These are phyloP conservation scores for Habropoda laboriosa DNA, from an alignment of 1,140 invertebrate genomes.

Conservation along the genomic window DNA sequence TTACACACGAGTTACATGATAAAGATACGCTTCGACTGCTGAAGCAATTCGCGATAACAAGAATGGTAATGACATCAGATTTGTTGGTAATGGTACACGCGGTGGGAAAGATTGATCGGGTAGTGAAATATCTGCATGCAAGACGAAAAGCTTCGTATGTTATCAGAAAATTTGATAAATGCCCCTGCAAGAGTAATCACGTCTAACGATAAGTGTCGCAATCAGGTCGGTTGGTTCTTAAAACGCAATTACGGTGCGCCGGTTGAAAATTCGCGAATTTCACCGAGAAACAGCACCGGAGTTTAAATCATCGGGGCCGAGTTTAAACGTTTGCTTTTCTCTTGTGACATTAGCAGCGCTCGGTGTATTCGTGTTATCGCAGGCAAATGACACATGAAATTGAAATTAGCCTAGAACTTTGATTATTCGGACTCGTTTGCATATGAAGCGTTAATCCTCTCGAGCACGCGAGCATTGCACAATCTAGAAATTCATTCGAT, in stretches of 20 bases:
- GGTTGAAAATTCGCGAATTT: background rate
- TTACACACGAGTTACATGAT: background rate
- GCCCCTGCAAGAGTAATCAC: background rate
- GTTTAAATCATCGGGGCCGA: slow-evolving; percentile 1
- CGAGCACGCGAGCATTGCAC: background rate
- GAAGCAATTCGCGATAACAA: background rate
- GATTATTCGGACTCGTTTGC: slow-evolving; percentile 26
- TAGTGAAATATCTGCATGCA: background rate
- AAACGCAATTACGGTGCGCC: background rate
- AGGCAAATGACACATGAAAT: slow-evolving; percentile 34
- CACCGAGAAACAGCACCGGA: background rate
- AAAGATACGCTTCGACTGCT: no score
- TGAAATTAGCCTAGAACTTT: slow-evolving; percentile 32
- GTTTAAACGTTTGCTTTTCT: slow-evolving; percentile 12
- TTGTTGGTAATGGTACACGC: background rate
- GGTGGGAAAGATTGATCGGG: background rate
- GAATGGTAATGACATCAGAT: background rate
- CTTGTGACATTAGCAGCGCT: background rate
- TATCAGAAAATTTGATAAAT: background rate
- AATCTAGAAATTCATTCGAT: slow-evolving; percentile 20
- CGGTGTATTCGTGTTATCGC: slow-evolving; percentile 16
- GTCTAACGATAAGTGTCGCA: background rate
- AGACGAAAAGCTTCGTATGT: background rate
- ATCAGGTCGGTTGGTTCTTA: background rate
- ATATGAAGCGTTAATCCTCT: slow-evolving; percentile 17